phyloP scores from a whole-genome alignment of 2,797 vertebrate genomes.

The Sus cebifrons region DNA sequence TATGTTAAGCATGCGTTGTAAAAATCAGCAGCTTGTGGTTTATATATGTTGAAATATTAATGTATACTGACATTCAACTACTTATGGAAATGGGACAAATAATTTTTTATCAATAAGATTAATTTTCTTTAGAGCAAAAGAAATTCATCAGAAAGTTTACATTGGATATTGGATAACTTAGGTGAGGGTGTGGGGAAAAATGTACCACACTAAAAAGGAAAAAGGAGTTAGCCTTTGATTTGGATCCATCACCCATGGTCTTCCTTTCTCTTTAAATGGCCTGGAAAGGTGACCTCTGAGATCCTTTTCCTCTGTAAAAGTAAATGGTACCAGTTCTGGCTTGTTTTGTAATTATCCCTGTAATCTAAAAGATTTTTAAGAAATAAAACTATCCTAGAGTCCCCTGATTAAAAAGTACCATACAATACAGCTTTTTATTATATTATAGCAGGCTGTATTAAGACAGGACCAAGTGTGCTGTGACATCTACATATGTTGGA shows the following conservation, averaged over 20 bases:
- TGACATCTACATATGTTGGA: neutral
- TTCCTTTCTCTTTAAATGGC: neutral
- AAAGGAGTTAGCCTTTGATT: neutral
- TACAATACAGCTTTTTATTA: neutral
- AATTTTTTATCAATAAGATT: neutral
- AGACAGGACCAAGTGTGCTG: neutral
- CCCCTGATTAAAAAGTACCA: neutral
- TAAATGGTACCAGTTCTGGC: neutral
- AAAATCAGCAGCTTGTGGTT: neutral
- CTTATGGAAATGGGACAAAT: slow-evolving; percentile 5
- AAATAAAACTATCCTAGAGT: neutral
- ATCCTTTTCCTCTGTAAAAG: slow-evolving; percentile 13
- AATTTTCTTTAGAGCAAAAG: slow-evolving; percentile 16
- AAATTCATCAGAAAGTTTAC: neutral
- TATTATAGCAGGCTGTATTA: neutral
- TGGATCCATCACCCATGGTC: neutral
- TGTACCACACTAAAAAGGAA: neutral
- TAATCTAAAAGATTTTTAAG: neutral
- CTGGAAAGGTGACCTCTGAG: neutral
- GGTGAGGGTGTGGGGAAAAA: neutral
- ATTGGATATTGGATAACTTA: neutral
- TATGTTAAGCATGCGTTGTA: slow-evolving; percentile 4
- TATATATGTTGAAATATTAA: neutral
- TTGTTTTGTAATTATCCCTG: slow-evolving; percentile 23
- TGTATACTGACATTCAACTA: neutral